phyloP scores from a whole-genome alignment of 2,797 vertebrate genomes.

The Bradypodion ventrale region DNA sequence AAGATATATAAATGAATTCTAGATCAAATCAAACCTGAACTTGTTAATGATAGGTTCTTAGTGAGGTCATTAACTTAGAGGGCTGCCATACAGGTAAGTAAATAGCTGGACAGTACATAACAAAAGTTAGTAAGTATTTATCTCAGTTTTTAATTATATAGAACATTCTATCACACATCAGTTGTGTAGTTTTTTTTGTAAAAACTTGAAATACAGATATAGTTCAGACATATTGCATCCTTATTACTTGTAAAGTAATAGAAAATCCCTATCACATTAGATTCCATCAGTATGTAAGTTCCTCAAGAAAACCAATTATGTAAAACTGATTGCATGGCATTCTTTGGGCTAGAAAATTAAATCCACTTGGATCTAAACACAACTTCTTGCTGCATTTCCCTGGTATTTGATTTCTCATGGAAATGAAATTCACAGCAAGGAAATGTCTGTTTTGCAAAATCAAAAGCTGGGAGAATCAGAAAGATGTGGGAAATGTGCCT shows the following conservation, averaged over 20 bases:
- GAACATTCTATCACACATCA: background rate
- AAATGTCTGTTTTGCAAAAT: conserved; percentile 23
- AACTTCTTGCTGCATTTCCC: conserved; percentile 25
- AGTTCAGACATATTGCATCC: conserved; percentile 30
- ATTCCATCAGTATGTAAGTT: conserved; percentile 33
- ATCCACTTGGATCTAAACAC: conserved; percentile 39
- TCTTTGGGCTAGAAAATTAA: conserved; percentile 40
- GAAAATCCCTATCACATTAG: conserved; percentile 25
- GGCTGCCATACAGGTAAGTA: no score
- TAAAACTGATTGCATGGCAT: conserved; percentile 41
- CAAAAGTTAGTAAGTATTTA: background rate
- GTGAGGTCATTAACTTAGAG: no score
- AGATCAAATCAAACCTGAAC: no score
- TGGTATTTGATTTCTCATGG: conserved; percentile 10
- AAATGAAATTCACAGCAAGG: conserved; percentile 18
- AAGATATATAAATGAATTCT: no score
- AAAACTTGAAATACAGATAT: conserved; percentile 34
- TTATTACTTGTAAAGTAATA: conserved; percentile 41
- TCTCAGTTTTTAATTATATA: conserved; percentile 18
- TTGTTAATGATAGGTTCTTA: no score
- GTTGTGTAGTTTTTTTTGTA: background rate
- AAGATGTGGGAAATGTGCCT: background rate
- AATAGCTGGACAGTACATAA: no score
- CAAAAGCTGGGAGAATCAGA: conserved; percentile 27
- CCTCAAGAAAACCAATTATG: conserved; percentile 32